Evolutionary conservation across 2,888 invertebrate species (phyloP), one percentile per base, ranked within the genome.

Genomic region (Choristoneura rosaceana): DNA sequence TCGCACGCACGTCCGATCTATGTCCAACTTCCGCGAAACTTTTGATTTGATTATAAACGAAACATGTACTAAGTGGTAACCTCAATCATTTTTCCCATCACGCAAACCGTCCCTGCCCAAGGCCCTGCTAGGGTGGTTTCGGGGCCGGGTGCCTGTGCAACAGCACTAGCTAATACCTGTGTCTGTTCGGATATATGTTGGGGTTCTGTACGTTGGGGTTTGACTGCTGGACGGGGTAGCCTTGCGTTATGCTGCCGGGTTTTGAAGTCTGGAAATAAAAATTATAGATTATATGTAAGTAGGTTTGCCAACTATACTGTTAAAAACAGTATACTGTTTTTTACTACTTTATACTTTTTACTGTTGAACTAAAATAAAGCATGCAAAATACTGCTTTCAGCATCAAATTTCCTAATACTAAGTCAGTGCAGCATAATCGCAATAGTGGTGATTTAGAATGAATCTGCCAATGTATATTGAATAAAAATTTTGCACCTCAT

Each of bases 231-330:
- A 97, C 97, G 0, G 97, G 97, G 94, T 97, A 98, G 3, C 97
- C 97, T 74, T 97, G 96, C 0, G 97, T 97, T 75, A 98, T 98
- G 81, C 97, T 97, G 74, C 97, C 97, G 0, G 96, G 95, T 84
- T 97, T 97, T n/a, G 96, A 90, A 74, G 95, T 95, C 96, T 96
- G 86, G 4, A 87, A 83, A 62, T 0, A 25, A 62, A 62, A 33
- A n/a, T 33, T 25, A 14, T 58, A 12, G 25, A 33, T 15, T n/a
- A 52, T 2, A 17, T 17, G 14, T 17, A n/a, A n/a, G n/a, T n/a
- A n/a, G n/a, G n/a, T n/a, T n/a, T n/a, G n/a, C n/a, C n/a, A n/a
- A n/a, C n/a, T n/a, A n/a, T n/a, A n/a, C n/a, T n/a, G n/a, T n/a
- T n/a, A n/a, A n/a, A n/a, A n/a, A n/a, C n/a, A n/a, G n/a, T n/a